Percentiles rank a stretch among this genome's conserved stretches.
These are phyloP conservation scores for Emmelina monodactyla DNA, from an alignment of 2,888 invertebrate species.

Conservation along the genomic window DNA sequence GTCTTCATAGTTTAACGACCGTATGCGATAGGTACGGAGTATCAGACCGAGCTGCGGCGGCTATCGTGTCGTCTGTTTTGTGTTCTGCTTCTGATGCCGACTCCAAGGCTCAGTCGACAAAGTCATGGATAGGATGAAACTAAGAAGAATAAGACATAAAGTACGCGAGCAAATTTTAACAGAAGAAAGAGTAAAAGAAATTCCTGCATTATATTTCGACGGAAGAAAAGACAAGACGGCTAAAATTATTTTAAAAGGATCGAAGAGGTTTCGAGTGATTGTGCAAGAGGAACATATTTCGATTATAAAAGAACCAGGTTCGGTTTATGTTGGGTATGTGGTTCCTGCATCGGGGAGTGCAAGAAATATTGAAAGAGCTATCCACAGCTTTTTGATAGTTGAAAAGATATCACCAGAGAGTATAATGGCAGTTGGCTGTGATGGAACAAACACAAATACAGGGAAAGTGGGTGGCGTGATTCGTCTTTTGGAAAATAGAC, in stretches of 20 bases:
- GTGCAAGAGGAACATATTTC: conserved; percentile 10
- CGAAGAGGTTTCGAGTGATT: conserved; percentile 3
- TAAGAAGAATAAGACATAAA: conserved; percentile 12
- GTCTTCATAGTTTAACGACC: conserved; percentile 9
- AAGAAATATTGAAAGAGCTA: conserved; percentile 5
- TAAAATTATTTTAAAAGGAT: conserved; percentile 9
- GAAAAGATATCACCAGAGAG: conserved; percentile 5
- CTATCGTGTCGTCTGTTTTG: conserved; percentile 14
- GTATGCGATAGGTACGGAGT: conserved; percentile 16
- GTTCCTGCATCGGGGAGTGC: conserved; percentile 5
- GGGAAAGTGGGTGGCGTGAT: conserved; percentile 16
- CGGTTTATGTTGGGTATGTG: conserved; percentile 10
- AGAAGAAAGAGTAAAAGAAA: conserved; percentile 1
- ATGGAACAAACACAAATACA: conserved; percentile 16
- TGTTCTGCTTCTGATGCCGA: conserved; percentile 4
- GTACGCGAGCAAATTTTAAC: conserved; percentile 2
- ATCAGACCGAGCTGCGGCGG: conserved; percentile 16
- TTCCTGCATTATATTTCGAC: conserved; percentile 9
- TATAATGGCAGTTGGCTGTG: conserved; percentile 17
- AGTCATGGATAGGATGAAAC: conserved; percentile 12
- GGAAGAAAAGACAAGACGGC: conserved; percentile 12
- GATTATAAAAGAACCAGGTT: conserved; percentile 10
- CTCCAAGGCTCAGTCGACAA: too few species aligned
- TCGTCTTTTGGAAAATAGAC: conserved; percentile 14
- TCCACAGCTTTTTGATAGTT: not conserved